A percentile compares a stretch with the other conserved stretches of the same genome.
These are phyloP conservation scores for Tigriopus californicus DNA, from an alignment of 2,888 invertebrate genomes.

Conservation along the genomic window DNA sequence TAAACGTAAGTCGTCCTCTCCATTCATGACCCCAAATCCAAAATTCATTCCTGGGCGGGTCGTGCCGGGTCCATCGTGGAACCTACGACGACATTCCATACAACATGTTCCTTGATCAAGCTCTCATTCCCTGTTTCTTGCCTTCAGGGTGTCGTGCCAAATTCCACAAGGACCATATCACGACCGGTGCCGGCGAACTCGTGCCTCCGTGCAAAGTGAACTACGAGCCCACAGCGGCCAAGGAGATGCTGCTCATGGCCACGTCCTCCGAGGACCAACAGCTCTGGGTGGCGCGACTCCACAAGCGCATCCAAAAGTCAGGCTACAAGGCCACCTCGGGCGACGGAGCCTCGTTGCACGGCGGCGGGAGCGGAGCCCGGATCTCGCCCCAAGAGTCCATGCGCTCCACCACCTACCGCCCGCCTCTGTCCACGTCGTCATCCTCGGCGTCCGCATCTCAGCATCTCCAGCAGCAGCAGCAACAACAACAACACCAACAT, in stretches of 20 bases:
- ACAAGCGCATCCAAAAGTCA: slow-evolving; percentile 77
- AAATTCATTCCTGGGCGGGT: no score
- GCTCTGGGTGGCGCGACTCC: slow-evolving; percentile 68
- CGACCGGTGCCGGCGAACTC: slow-evolving; percentile 55
- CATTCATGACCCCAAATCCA: no score
- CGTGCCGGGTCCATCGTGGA: no score
- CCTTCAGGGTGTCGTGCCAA: slow-evolving; percentile 74
- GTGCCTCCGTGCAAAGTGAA: slow-evolving; percentile 76
- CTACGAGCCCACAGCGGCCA: slow-evolving; percentile 78
- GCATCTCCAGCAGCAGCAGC: no score
- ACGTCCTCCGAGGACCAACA: slow-evolving; percentile 63
- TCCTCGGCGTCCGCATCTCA: not conserved
- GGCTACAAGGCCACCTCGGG: slow-evolving; percentile 51
- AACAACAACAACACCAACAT: no score
- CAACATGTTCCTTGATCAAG: no score
- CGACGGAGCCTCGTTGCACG: no score
- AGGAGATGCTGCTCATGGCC: slow-evolving; percentile 79
- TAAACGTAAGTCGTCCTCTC: slow-evolving; percentile 63
- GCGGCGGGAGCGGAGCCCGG: not conserved
- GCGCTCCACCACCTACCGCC: not conserved
- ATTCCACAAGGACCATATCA: slow-evolving; percentile 91
- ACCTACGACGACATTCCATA: no score
- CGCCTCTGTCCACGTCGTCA: not conserved
- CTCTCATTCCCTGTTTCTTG: slow-evolving; percentile 16
- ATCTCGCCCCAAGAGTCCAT: not conserved